Conservation (phyloP, 2,888 invertebrate genomes). For the Nymphalis polychloros region DNA sequence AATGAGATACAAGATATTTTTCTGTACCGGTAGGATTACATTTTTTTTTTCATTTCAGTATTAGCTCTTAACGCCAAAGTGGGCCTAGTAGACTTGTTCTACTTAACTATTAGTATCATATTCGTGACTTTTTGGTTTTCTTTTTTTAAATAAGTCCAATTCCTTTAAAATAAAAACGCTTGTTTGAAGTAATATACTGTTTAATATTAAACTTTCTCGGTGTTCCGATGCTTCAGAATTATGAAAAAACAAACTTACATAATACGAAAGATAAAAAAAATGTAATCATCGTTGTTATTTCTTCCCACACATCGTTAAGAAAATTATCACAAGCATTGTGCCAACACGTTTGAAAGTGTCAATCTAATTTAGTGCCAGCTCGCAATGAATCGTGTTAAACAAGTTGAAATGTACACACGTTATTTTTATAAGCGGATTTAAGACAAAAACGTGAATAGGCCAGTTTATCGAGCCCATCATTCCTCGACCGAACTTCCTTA, state of each 20-base stretch:
- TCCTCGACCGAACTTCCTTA: conserved; percentile 44
- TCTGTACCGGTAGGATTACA: too few species aligned
- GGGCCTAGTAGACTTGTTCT: too few species aligned
- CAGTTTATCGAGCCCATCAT: conserved; percentile 36
- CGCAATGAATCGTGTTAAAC: conserved; percentile 25
- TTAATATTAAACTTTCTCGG: not conserved
- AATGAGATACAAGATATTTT: too few species aligned
- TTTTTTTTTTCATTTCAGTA: too few species aligned
- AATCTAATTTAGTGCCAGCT: conserved; percentile 34
- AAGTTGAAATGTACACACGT: conserved; percentile 20
- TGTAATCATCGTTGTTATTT: conserved; percentile 20
- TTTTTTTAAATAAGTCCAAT: too few species aligned
- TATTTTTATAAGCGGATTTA: conserved; percentile 18
- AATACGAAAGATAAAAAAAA: conserved; percentile 20
- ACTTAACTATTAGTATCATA: too few species aligned
- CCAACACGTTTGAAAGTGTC: conserved; percentile 35
- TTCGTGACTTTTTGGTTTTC: too few species aligned
- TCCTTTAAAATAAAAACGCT: too few species aligned
- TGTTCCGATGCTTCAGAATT: not conserved
- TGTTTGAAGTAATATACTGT: not conserved
- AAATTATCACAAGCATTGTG: conserved; percentile 33
- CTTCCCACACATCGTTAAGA: conserved; percentile 35
- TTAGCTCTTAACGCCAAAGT: too few species aligned
- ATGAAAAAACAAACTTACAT: conserved; percentile 15
- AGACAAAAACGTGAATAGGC: conserved; percentile 19